A percentile compares a stretch with the other conserved stretches of the same genome.
Conservation (phyloP, 2,888 invertebrate species). For the Lysandra coridon region DNA sequence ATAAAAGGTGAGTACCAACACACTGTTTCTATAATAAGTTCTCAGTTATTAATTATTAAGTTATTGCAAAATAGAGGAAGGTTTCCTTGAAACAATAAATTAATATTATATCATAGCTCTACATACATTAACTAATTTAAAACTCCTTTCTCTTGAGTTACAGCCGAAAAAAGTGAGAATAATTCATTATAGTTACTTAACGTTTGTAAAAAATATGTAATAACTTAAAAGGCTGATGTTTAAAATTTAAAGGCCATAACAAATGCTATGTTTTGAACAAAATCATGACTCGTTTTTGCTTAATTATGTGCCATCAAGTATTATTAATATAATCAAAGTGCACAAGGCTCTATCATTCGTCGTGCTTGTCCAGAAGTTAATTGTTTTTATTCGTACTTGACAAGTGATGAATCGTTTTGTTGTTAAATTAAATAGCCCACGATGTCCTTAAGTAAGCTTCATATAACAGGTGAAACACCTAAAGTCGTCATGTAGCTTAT, state of each 20-base stretch:
- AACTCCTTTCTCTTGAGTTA: not conserved
- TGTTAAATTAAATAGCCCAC: not conserved
- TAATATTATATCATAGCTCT: not conserved
- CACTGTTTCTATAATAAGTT: too few relatives aligned
- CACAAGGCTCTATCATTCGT: constrained; percentile 23
- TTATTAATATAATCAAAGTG: constrained; percentile 19
- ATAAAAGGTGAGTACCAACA: not conserved
- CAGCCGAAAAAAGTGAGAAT: too few relatives aligned
- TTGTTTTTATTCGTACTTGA: not conserved
- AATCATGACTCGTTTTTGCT: constrained; percentile 21
- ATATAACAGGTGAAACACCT: not conserved
- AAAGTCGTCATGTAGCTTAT: not conserved
- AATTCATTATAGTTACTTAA: too few relatives aligned
- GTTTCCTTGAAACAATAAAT: not conserved
- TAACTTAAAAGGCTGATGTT: not conserved
- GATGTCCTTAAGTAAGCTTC: not conserved
- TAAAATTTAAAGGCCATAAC: constrained; percentile 3
- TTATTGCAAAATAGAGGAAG: not conserved
- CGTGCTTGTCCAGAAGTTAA: constrained; percentile 3
- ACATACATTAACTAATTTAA: not conserved
- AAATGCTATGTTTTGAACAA: constrained; percentile 15
- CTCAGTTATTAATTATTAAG: too few relatives aligned
- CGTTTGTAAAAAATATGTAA: too few relatives aligned
- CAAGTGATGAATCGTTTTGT: not conserved
- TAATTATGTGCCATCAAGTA: constrained; percentile 11